These are phyloP conservation scores for Myzus persicae DNA, from an alignment of 1,140 invertebrate genomes.

Conservation along the genomic window DNA sequence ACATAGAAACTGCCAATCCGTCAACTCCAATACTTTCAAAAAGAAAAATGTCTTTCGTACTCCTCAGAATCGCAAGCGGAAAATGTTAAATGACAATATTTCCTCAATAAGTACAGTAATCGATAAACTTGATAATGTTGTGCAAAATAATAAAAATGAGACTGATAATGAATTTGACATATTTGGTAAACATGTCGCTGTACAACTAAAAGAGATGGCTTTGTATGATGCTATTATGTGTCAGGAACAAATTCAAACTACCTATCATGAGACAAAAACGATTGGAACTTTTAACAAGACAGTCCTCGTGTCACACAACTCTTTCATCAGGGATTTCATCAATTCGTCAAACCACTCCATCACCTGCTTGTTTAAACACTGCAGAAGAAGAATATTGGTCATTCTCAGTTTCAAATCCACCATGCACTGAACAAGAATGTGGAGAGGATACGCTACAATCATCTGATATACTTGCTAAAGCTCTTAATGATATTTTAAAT, in stretches of 20 bases:
- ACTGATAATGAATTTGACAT: constrained; percentile 13
- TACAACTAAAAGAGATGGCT: constrained; percentile 19
- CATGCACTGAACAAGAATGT: background rate
- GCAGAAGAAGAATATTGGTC: background rate
- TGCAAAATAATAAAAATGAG: constrained; percentile 14
- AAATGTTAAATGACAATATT: constrained; percentile 11
- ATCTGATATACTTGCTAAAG: constrained; percentile 14
- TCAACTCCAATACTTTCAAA: background rate
- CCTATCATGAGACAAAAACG: too few species aligned
- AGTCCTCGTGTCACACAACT: too few species aligned
- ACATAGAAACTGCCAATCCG: background rate
- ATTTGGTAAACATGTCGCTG: background rate
- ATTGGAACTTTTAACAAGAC: too few species aligned
- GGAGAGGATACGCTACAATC: background rate
- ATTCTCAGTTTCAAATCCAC: constrained; percentile 12
- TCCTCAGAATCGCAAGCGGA: constrained; percentile 23
- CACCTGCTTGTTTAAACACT: too few species aligned
- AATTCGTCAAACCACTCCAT: too few species aligned
- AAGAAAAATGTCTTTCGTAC: background rate
- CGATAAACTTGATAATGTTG: constrained; percentile 11
- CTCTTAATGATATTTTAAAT: constrained; percentile 8
- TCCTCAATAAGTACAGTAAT: background rate
- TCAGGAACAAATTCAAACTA: too few species aligned
- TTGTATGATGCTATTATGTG: too few species aligned
- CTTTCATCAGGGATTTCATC: too few species aligned